phyloP scores from a whole-genome alignment of 2,113 vertebrate genomes.

The Rana temporaria region DNA sequence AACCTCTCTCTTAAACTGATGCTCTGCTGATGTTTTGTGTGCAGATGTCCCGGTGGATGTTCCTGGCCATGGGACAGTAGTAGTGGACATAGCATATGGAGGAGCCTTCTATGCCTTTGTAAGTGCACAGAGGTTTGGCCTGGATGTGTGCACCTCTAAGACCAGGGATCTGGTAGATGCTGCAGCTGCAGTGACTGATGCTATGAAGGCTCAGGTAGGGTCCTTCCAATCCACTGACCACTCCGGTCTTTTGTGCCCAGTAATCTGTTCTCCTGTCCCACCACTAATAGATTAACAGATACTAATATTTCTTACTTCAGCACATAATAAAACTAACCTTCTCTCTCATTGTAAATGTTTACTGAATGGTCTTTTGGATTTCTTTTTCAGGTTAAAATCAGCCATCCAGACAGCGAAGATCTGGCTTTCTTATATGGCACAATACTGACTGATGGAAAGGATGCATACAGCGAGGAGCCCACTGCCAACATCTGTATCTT shows the following conservation, averaged over 20 bases:
- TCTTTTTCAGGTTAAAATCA: constrained; percentile 81
- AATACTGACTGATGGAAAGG: constrained; percentile 93
- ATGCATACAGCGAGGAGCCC: constrained; percentile 79
- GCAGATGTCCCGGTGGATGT: constrained; percentile 81
- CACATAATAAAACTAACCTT: background rate
- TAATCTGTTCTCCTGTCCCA: background rate
- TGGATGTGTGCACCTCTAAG: constrained; percentile 80
- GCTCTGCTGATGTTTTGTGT: constrained; percentile 14
- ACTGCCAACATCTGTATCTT: constrained; percentile 94
- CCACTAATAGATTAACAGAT: background rate
- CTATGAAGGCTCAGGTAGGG: constrained; percentile 84
- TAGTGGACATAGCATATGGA: constrained; percentile 87
- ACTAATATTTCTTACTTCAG: constrained; percentile 13
- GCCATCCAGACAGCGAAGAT: constrained; percentile 86
- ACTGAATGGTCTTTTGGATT: background rate
- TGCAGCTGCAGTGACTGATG: constrained; percentile 81
- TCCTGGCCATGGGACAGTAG: constrained; percentile 78
- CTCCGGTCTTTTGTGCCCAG: background rate
- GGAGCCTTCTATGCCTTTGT: constrained; percentile 93
- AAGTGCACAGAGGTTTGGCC: constrained; percentile 79
- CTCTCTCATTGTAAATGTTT: background rate
- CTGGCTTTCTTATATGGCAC: constrained; percentile 94
- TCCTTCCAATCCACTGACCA: background rate
- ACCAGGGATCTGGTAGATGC: constrained; percentile 83
- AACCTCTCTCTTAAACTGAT: background rate